Conservation (phyloP, 2,888 invertebrate species). For the Amorpha juglandis region DNA sequence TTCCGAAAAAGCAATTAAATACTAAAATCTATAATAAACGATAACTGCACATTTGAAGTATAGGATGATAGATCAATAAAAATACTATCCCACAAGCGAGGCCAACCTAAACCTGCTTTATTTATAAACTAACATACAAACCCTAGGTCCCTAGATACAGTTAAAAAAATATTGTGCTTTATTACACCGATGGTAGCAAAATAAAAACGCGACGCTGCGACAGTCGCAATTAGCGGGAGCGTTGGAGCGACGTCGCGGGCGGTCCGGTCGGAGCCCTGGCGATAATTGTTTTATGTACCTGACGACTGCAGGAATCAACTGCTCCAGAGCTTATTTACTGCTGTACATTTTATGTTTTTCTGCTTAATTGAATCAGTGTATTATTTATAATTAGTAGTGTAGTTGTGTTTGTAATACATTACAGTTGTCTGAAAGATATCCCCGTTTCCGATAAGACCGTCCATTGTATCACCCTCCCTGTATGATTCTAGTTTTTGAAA, state of each 20-base stretch:
- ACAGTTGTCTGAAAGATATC: no score
- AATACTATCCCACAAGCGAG: not conserved
- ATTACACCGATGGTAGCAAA: not conserved
- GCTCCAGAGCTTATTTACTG: not conserved
- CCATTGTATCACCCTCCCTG: no score
- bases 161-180: not conserved
- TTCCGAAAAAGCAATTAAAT: no score
- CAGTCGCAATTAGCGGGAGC: not conserved
- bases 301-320: constrained; percentile 1
- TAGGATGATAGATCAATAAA: no score
- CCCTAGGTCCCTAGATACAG: not conserved
- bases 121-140: not conserved
- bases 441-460: no score
- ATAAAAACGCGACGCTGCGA: not conserved
- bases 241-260: not conserved
- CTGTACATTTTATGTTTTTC: not conserved
- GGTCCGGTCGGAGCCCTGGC: not conserved
- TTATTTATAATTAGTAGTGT: not conserved
- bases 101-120: not conserved
- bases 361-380: not conserved
- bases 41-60: no score
- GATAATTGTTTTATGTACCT: constrained; percentile 18
- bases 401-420: no score
- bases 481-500: no score
- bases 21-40: no score